Evolutionary conservation across 2,888 invertebrate genomes (phyloP), one percentile per base, ranked within the genome.

Genomic region (Nephrotoma appendiculata): DNA sequence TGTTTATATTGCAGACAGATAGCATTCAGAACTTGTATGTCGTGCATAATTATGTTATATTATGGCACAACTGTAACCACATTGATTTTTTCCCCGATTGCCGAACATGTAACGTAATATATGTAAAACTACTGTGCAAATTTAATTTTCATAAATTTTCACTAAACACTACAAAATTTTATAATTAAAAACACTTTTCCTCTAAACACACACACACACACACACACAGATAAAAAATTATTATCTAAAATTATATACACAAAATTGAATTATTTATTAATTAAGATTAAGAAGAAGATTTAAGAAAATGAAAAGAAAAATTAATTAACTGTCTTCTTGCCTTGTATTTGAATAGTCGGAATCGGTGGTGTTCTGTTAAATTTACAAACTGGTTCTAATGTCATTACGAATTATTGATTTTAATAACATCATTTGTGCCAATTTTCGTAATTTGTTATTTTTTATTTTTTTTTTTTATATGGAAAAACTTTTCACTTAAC

Each of bases 401-500:
- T 84, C 84, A 84, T 84, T 84, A 84, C 84, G 84, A 84, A 15
- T 84, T 84, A 84, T 84, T 84, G 84, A 84, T 84, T 84, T 84
- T 84, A 84, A 42, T 84, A 84, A 42, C 84, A 84, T n/a, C 43
- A 71, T 84, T 84, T 84, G 84, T 84, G 84, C 84, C 42, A 84
- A 84, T 15, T 84, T 84, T 83, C 12, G 41, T 41, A 83, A 41
- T 83, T 83, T 84, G 1, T 15, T 1, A 1, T 19, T 19, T n/a
- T 2, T 48, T 48, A n/a, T n/a, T 84, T 84, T 43, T 84, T 42
- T 84, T 71, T 71, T 15, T 71, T 0, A 2, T 84, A 42, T 71
- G 71, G 71, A 71, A 71, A 71, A 71, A 71, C 71, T 31, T 31
- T 71, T 71, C 71, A 71, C 71, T 71, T 15, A 31, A 31, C 31